phyloP scores from a whole-genome alignment of 2,888 invertebrate genomes.

The Cerceris rybyensis region DNA sequence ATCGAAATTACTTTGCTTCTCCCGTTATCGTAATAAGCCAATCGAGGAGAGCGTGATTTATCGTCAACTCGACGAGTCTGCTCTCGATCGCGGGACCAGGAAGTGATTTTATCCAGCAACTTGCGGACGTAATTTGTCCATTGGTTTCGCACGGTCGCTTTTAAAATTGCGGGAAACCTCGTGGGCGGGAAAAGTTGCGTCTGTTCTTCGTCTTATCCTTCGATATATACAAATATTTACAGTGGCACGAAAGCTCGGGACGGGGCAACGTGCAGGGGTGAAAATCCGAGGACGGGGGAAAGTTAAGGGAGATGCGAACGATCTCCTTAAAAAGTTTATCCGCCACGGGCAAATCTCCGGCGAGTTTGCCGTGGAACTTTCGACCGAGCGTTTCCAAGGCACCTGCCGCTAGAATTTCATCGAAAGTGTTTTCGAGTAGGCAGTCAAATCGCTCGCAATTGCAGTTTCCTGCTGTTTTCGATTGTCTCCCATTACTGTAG shows the following conservation, averaged over 20 bases:
- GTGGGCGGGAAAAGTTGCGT: neutral
- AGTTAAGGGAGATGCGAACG: constrained; percentile 54
- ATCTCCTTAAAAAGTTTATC: constrained; percentile 64
- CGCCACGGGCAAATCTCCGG: constrained; percentile 54
- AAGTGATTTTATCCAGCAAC: too few species aligned
- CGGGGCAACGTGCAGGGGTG: neutral
- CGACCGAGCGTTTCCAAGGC: constrained; percentile 32
- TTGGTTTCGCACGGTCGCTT: too few species aligned
- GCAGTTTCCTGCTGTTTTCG: constrained; percentile 41
- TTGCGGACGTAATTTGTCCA: too few species aligned
- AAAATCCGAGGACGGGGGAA: constrained; percentile 26
- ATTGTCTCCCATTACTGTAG: constrained; percentile 42
- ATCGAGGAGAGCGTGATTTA: too few species aligned
- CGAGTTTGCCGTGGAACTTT: constrained; percentile 55
- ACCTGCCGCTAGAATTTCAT: constrained; percentile 36
- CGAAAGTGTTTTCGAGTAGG: constrained; percentile 49
- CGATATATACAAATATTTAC: constrained; percentile 37
- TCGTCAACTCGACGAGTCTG: too few species aligned
- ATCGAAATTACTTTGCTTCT: too few species aligned
- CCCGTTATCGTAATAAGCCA: too few species aligned
- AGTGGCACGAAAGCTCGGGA: neutral
- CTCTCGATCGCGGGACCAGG: too few species aligned
- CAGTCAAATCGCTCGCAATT: constrained; percentile 51
- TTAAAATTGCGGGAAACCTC: too few species aligned
- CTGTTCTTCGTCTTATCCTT: constrained; percentile 16